A percentile compares a stretch with the other conserved stretches of the same genome.
phyloP scores from a whole-genome alignment of 1,140 invertebrate genomes.

The Procambarus virginalis region DNA sequence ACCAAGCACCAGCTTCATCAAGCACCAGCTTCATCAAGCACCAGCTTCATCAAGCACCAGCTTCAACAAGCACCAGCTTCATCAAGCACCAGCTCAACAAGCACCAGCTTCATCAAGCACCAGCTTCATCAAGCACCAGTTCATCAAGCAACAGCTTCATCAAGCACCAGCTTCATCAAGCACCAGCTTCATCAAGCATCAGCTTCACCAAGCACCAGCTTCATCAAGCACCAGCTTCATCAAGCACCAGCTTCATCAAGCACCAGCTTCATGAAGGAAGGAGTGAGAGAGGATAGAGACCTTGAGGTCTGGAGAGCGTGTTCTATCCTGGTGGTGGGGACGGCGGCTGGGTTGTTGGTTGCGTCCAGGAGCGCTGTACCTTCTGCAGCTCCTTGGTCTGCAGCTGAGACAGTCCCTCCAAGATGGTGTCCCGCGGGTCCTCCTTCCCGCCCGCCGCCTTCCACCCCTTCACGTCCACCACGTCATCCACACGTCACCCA shows the following conservation, averaged over 20 bases:
- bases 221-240: too few species aligned
- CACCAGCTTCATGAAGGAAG: too few species aligned
- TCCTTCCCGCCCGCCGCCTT: not conserved
- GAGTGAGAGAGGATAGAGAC: not conserved
- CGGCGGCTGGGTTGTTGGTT: slow-evolving; percentile 4
- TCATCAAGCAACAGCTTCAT: not conserved
- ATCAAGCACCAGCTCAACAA: too few species aligned
- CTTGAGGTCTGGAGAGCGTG: slow-evolving; percentile 34
- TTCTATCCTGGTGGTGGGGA: not conserved
- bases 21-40: too few species aligned
- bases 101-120: too few species aligned
- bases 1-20: too few species aligned
- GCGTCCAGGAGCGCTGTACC: not conserved
- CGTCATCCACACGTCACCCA: not conserved
- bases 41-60: too few species aligned
- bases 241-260: too few species aligned
- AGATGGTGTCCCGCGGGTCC: not conserved
- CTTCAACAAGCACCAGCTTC: too few species aligned
- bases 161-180: not conserved
- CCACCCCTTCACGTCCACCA: not conserved
- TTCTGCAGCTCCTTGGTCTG: slow-evolving; percentile 30
- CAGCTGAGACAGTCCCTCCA: not conserved
- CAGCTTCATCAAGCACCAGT: not conserved
- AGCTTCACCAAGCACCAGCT: not conserved
- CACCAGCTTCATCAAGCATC: not conserved